These are phyloP conservation scores for Merodon equestris DNA, from an alignment of 2,888 invertebrate species.

Conservation along the genomic window DNA sequence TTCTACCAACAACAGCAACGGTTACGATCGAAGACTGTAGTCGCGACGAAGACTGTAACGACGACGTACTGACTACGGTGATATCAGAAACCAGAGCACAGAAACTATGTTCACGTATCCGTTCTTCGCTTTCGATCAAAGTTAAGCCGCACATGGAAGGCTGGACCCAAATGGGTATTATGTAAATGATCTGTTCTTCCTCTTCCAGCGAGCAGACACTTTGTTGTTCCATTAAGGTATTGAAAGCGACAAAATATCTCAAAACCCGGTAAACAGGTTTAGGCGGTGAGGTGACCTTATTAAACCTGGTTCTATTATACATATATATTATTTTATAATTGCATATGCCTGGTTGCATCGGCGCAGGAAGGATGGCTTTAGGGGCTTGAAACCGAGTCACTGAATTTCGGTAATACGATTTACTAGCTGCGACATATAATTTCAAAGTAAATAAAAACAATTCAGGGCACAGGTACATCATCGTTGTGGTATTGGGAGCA, in stretches of 20 bases:
- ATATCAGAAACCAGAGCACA: constrained; percentile 56
- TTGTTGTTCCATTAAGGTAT: constrained; percentile 28
- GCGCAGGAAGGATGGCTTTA: constrained; percentile 5
- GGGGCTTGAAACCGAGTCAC: not conserved
- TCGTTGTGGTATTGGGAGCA: too few species aligned
- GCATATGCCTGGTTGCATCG: constrained; percentile 56
- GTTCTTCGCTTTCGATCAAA: constrained; percentile 52
- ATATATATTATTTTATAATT: constrained; percentile 59
- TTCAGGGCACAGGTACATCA: constrained; percentile 56
- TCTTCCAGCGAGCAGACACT: constrained; percentile 31
- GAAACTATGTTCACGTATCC: constrained; percentile 44
- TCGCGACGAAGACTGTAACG: constrained; percentile 30
- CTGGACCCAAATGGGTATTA: constrained; percentile 58
- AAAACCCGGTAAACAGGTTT: constrained; percentile 32
- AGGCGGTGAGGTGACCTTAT: constrained; percentile 52
- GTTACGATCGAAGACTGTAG: constrained; percentile 19
- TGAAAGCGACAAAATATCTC: too few species aligned
- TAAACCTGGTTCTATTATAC: constrained; percentile 43
- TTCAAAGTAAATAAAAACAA: too few species aligned
- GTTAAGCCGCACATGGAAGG: constrained; percentile 22
- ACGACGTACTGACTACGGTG: constrained; percentile 39
- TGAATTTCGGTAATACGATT: too few species aligned
- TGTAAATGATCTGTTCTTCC: constrained; percentile 55
- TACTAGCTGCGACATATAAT: too few species aligned
- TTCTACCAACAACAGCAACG: constrained; percentile 21